phyloP scores from a whole-genome alignment of 2,888 invertebrate species.

The Eutolmus rufibarbis region DNA sequence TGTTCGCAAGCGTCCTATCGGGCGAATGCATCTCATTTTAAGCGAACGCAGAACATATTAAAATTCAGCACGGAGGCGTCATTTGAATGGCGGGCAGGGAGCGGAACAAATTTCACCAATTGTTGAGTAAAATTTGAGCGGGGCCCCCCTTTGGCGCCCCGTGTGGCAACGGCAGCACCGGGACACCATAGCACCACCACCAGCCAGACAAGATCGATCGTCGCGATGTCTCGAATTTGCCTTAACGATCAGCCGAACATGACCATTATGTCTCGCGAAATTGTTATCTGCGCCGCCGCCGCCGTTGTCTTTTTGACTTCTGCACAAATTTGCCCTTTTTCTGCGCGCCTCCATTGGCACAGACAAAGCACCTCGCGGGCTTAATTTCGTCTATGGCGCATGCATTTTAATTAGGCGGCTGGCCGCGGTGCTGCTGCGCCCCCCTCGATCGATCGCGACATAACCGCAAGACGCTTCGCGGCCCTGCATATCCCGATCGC shows the following conservation, averaged over 20 bases:
- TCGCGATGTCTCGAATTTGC: constrained; percentile 28
- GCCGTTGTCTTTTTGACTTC: not conserved
- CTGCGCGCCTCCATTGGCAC: not conserved
- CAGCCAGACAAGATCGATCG: constrained; percentile 20
- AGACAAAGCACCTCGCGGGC: not conserved
- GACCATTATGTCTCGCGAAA: constrained; percentile 4
- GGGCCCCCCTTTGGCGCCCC: not conserved
- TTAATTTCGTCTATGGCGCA: constrained; percentile 7
- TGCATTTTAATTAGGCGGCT: constrained; percentile 11
- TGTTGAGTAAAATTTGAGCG: not conserved
- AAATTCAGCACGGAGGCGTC: constrained; percentile 6
- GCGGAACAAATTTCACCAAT: constrained; percentile 13
- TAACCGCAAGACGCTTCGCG: not conserved
- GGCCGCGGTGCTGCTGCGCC: not conserved
- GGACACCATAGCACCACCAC: not conserved
- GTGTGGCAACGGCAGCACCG: not conserved
- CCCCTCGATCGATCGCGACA: not conserved
- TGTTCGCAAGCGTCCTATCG: not conserved
- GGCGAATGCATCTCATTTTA: constrained; percentile 27
- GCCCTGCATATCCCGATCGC: not conserved
- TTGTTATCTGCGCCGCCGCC: not conserved
- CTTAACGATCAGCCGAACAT: constrained; percentile 33
- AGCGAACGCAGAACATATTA: constrained; percentile 5
- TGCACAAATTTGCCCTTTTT: not conserved
- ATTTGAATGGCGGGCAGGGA: not conserved